Base-by-base conservation (phyloP, 2,113 vertebrate genomes). In the Neomonachus schauinslandi region DNA sequence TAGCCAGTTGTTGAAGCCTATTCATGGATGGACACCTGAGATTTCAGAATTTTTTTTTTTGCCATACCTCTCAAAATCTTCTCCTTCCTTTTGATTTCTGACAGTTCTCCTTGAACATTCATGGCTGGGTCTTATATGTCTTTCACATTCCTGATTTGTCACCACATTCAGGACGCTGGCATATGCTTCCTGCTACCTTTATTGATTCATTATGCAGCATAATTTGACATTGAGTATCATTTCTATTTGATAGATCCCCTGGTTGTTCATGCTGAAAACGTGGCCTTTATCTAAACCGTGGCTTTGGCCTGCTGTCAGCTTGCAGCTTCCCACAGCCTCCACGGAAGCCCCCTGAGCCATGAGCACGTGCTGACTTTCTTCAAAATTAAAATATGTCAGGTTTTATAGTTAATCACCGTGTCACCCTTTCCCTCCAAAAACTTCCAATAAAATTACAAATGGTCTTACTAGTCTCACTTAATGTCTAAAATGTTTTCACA, bases 191-290 rank as follows among this genome's bases (percentile, higher is more conserved):
- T 69, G 91, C 59, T 79, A 71, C 77, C 65, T 85, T 90, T 91
- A 89, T 94, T 94, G 95, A 97, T 94, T 98, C 96, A 93, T 95
- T 94, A 91, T 51, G 95, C 89, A 86, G 95, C 81, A 83, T 96
- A 91, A 93, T 96, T 95, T 97, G 98, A 97, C 93, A 85, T 42
- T 36, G 94, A 86, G 77, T 74, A 89, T 89, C 88, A 1, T 95
- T 97, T 94, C 88, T 89, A 1, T 96, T 79, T 91, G 91, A 90
- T 95, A 46, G 96, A 95, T 85, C 79, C 93, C 91, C 94, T 93
- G 94, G 94, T 95, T 89, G 94, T 91, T 98, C 94, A 96, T 83
- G 97, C 94, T 93, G 95, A 97, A 97, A 97, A 89, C 63, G 92
- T 1, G 3, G 88, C 89, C 96, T 96, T 94, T 93, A 89, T 94